Percentiles rank a stretch among this genome's conserved stretches.
Evolutionary conservation across 2,888 invertebrate species (phyloP).

Genomic region (Diloba caeruleocephala): DNA sequence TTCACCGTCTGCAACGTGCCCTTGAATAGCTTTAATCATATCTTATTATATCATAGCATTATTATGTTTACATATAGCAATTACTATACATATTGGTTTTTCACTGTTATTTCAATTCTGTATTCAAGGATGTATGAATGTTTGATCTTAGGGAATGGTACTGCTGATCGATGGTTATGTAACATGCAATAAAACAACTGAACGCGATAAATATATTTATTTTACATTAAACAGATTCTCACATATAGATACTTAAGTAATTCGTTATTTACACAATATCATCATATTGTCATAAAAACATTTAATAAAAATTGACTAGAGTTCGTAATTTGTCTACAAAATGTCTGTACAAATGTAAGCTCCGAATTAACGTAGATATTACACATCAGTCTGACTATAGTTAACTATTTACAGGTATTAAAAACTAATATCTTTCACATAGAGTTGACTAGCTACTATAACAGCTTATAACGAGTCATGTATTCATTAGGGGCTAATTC

Average conservation of each 20-base stretch:
- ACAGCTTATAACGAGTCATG: constrained; percentile 35
- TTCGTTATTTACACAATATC: constrained; percentile 81
- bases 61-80: too few species aligned
- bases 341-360: constrained; percentile 85
- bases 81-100: too few species aligned
- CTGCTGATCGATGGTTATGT: too few species aligned
- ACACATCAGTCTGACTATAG: constrained; percentile 81
- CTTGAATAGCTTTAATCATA: too few species aligned
- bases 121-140: too few species aligned
- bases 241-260: constrained; percentile 72
- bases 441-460: constrained; percentile 45
- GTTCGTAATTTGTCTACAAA: constrained; percentile 81
- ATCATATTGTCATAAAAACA: constrained; percentile 87
- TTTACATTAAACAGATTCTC: constrained; percentile 78
- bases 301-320: constrained; percentile 87
- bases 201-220: constrained; percentile 77
- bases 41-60: too few species aligned
- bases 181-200: constrained; percentile 38
- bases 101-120: too few species aligned
- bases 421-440: constrained; percentile 36
- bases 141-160: too few species aligned
- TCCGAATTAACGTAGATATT: constrained; percentile 81
- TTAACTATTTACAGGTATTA: constrained; percentile 56
- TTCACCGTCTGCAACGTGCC: too few species aligned
- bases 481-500: constrained; percentile 26